Evolutionary conservation across 2,888 invertebrate species (phyloP).

Genomic region (Resseliella maxima): DNA sequence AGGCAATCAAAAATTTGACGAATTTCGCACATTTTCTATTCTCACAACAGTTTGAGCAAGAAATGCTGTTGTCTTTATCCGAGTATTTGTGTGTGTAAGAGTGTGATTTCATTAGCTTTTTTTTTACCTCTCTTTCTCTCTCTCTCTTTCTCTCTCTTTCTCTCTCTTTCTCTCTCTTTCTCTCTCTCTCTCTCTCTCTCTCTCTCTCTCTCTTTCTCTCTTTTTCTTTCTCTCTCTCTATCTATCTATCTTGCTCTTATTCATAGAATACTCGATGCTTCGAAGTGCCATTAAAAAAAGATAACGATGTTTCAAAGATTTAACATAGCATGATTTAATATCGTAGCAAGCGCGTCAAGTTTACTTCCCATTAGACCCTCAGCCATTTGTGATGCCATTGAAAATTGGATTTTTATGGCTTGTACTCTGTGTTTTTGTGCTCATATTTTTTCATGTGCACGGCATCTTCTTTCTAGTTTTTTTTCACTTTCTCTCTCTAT

Average conservation of each 20-base stretch:
- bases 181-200: not conserved
- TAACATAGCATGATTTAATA: not conserved
- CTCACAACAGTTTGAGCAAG: not conserved
- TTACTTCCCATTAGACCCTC: not conserved
- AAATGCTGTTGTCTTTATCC: not conserved
- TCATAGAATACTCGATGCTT: not conserved
- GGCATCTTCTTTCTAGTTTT: not conserved
- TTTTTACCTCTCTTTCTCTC: not conserved
- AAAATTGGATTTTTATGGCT: constrained; percentile 40
- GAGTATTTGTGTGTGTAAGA: not conserved
- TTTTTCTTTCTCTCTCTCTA: too few species aligned
- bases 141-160: not conserved
- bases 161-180: not conserved
- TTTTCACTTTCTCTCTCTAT: not conserved
- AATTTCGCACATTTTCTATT: constrained; percentile 44
- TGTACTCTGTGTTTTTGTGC: not conserved
- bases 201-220: too few species aligned
- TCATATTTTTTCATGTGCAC: not conserved
- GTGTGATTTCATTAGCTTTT: too few species aligned
- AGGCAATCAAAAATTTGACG: constrained; percentile 41
- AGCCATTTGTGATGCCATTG: not conserved
- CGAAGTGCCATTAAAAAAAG: not conserved
- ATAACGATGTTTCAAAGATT: constrained; percentile 25
- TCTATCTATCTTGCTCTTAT: not conserved
- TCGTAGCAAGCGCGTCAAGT: constrained; percentile 5